A percentile compares a stretch with the other conserved stretches of the same genome.
Evolutionary conservation across 2,888 invertebrate species (phyloP).

Genomic region (Dioctria rufipes): DNA sequence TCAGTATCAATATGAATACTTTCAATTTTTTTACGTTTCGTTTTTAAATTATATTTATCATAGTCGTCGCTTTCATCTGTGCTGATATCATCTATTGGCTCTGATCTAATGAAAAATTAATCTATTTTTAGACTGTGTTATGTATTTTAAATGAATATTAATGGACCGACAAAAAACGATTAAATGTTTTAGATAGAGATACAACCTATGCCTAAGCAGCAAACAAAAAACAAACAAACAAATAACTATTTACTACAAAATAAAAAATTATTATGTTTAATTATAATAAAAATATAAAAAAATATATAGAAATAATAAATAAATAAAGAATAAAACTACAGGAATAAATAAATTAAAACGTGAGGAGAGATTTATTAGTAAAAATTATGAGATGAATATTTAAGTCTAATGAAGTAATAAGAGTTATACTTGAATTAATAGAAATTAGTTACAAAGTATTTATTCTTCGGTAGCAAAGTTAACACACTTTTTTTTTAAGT

Average conservation of each 20-base stretch:
- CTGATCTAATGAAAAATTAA: slow-evolving; percentile 57
- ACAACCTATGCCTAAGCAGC: background rate
- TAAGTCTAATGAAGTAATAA: too few relatives aligned
- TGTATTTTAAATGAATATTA: slow-evolving; percentile 49
- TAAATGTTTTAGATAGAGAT: background rate
- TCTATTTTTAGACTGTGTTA: slow-evolving; percentile 35
- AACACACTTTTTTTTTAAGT: too few relatives aligned
- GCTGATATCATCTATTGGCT: slow-evolving; percentile 48
- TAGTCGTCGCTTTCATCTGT: slow-evolving; percentile 44
- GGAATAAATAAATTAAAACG: background rate
- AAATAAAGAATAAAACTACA: slow-evolving; percentile 13
- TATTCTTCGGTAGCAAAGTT: too few relatives aligned
- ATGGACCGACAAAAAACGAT: slow-evolving; percentile 12
- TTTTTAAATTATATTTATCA: slow-evolving; percentile 56
- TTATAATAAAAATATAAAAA: background rate
- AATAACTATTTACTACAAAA: background rate
- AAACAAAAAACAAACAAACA: background rate
- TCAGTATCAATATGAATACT: slow-evolving; percentile 69
- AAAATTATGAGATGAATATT: too few relatives aligned
- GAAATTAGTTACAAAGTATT: too few relatives aligned
- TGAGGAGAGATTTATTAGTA: too few relatives aligned
- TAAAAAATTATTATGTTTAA: background rate
- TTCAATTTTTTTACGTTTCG: slow-evolving; percentile 67
- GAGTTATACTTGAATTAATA: too few relatives aligned
- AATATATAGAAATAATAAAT: background rate